Evolutionary conservation across 1,140 invertebrate species (phyloP), one percentile per base, ranked within the genome.

Genomic region (Hetaerina americana): DNA sequence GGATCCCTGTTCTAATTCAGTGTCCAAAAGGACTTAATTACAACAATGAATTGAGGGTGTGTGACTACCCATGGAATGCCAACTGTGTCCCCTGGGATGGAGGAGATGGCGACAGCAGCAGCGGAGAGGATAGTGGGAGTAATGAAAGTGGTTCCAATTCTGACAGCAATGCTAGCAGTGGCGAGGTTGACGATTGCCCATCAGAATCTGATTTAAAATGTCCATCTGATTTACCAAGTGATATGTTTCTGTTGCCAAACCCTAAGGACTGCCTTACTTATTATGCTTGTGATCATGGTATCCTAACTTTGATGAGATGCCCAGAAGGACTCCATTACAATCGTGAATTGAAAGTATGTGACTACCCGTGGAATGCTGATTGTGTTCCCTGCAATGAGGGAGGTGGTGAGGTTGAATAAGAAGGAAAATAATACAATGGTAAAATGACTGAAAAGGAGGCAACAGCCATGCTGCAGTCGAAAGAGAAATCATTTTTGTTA

Each of bases 21-120:
- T 89, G 88, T 74, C 82, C 84, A 1, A 69, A 73, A 3, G 81
- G 80, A 0, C 77, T 88, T 0, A 81, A 84, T 69, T 88, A 87
- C 78, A 86, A 88, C 75, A 75, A 82, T 5, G 31, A 75, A 0
- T 73, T 79, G 0, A 78, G 80, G 73, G 79, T 83, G 5, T 89
- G 87, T 75, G 87, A 88, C 76, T 88, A 81, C 80, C 80, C 79
- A 0, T 49, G 75, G 0, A 76, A 77, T n/a, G 85, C 83, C 5
- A 79, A 81, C n/a, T 87, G 86, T 68, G 18, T 22, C 24, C 8
- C 29, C n/a, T 26, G 70, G 18, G 0, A 70, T 24, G n/a, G n/a
- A n/a, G n/a, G n/a, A n/a, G n/a, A n/a, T n/a, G n/a, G n/a, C n/a
- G n/a, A n/a, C n/a, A n/a, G n/a, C n/a, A n/a, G n/a, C n/a, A n/a